A percentile compares a stretch with the other conserved stretches of the same genome.
Conservation (phyloP, 2,888 invertebrate genomes). For the Drosophila mercatorum region DNA sequence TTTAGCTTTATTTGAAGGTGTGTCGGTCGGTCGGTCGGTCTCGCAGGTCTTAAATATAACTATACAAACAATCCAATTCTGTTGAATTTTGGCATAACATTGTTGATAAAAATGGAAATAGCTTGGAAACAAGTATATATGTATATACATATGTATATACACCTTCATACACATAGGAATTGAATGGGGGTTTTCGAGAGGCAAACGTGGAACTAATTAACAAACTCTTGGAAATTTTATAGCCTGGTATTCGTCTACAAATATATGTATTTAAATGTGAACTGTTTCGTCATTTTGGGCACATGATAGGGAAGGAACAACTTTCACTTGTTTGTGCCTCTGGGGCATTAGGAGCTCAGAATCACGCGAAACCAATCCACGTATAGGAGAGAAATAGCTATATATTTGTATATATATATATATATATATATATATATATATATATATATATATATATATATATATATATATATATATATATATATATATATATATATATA, state of each 20-base stretch:
- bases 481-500: neutral
- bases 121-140: neutral
- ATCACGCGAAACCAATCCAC: slow-evolving; percentile 29
- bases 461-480: neutral
- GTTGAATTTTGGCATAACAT: slow-evolving; percentile 42
- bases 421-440: neutral
- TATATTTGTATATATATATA: neutral
- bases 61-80: slow-evolving; percentile 43
- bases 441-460: neutral
- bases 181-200: neutral
- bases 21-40: slow-evolving; percentile 38
- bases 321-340: slow-evolving; percentile 66
- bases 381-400: slow-evolving; percentile 1
- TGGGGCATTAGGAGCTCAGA: slow-evolving; percentile 43
- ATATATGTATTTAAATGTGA: neutral
- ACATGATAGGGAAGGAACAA: slow-evolving; percentile 42
- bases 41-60: slow-evolving; percentile 37
- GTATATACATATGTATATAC: neutral
- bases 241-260: slow-evolving; percentile 1
- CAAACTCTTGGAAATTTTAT: slow-evolving; percentile 43
- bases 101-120: slow-evolving; percentile 37
- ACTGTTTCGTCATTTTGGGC: slow-evolving; percentile 40
- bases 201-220: slow-evolving; percentile 62
- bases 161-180: neutral
- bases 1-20: slow-evolving; percentile 41